phyloP scores from a whole-genome alignment of 2,113 vertebrate genomes.

The Columbina picui region DNA sequence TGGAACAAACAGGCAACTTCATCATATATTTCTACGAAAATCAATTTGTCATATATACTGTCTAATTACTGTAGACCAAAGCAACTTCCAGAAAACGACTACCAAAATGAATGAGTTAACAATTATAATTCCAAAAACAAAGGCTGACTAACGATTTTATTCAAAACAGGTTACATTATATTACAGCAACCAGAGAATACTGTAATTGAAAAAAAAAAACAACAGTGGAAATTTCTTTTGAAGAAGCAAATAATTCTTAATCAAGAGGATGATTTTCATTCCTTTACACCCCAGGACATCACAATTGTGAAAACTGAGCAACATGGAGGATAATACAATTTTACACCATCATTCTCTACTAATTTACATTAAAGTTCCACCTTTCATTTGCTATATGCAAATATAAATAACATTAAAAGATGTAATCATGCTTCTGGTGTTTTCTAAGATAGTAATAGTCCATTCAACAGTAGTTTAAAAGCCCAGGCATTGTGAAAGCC shows the following conservation, averaged over 20 bases:
- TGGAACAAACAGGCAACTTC: not conserved
- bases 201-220: not conserved
- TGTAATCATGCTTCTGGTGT: conserved; percentile 14
- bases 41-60: not conserved
- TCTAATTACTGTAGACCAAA: not conserved
- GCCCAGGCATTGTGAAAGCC: not conserved
- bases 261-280: not conserved
- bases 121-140: not conserved
- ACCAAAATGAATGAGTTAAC: not conserved
- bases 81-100: not conserved
- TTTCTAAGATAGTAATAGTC: conserved; percentile 26
- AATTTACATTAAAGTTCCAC: not conserved
- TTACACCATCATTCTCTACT: not conserved
- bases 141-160: not conserved
- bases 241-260: conserved; percentile 35
- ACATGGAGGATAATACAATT: not conserved
- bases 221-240: not conserved
- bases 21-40: not conserved
- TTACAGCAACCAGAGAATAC: not conserved
- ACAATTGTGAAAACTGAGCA: not conserved
- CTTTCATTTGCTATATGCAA: not conserved
- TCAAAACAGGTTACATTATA: not conserved
- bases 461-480: conserved; percentile 11
- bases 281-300: not conserved
- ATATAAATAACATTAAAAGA: not conserved